Conservation (phyloP, 2,113 vertebrate genomes). For the Castor canadensis region DNA sequence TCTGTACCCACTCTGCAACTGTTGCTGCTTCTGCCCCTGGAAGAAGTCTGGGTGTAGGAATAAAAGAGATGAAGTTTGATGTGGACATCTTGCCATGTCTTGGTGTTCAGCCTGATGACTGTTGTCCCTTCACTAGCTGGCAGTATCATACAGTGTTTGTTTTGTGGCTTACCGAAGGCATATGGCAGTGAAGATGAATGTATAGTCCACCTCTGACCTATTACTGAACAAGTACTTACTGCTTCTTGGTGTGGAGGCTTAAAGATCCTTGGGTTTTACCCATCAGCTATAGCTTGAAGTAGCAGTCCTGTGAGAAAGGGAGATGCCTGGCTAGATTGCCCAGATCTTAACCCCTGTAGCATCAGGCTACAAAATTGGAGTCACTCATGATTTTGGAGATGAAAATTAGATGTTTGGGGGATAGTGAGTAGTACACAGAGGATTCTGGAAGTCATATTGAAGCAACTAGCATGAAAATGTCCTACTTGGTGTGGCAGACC, state of each 20-base stretch:
- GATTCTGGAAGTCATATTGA: not conserved
- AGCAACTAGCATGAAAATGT: not conserved
- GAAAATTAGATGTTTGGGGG: not conserved
- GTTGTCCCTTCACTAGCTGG: not conserved
- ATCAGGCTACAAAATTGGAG: too few relatives aligned
- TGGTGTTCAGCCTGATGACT: not conserved
- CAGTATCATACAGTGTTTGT: not conserved
- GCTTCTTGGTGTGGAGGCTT: not conserved
- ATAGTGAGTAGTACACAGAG: not conserved
- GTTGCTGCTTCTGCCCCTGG: not conserved
- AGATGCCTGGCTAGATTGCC: not conserved
- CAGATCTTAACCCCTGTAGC: not conserved
- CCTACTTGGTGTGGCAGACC: rapidly evolving
- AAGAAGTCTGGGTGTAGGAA: not conserved
- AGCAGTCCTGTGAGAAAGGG: not conserved
- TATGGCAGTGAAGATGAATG: not conserved
- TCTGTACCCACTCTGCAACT: not conserved
- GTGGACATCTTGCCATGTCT: not conserved
- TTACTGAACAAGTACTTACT: not conserved
- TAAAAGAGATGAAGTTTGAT: not conserved
- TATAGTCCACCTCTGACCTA: not conserved
- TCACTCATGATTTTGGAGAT: too few relatives aligned
- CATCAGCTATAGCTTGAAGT: not conserved
- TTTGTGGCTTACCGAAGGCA: not conserved
- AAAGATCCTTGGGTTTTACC: not conserved